These are phyloP conservation scores for Varanus komodoensis DNA, from an alignment of 2,113 vertebrate genomes.

Conservation along the genomic window DNA sequence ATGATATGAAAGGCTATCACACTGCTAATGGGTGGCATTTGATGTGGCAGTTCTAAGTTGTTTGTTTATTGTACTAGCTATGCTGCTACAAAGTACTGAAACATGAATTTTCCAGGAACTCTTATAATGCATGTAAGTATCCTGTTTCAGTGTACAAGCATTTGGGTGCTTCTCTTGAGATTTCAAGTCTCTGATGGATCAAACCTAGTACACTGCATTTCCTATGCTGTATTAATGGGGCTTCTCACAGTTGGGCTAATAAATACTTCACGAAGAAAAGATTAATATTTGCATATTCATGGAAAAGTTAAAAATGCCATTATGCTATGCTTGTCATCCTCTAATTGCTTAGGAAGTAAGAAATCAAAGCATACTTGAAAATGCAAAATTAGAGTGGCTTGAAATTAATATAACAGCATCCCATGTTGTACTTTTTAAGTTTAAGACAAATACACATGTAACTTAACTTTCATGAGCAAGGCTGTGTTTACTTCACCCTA, in stretches of 20 bases:
- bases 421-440: conserved; percentile 5
- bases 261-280: neutral
- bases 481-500: neutral
- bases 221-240: neutral
- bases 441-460: neutral
- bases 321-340: neutral
- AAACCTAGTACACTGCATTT: neutral
- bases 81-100: neutral
- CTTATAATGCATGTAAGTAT: neutral
- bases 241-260: neutral
- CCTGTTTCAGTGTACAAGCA: neutral
- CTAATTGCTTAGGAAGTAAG: neutral
- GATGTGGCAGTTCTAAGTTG: neutral
- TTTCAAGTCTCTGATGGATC: neutral
- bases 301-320: neutral
- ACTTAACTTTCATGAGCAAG: neutral
- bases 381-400: neutral
- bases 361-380: neutral
- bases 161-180: neutral
- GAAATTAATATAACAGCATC: conserved; percentile 12
- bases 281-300: neutral
- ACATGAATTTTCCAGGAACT: neutral
- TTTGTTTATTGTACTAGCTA: neutral
- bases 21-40: neutral
- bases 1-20: neutral